These are phyloP conservation scores for Aproaerema taeniolella DNA, from an alignment of 2,888 invertebrate genomes.

Conservation along the genomic window DNA sequence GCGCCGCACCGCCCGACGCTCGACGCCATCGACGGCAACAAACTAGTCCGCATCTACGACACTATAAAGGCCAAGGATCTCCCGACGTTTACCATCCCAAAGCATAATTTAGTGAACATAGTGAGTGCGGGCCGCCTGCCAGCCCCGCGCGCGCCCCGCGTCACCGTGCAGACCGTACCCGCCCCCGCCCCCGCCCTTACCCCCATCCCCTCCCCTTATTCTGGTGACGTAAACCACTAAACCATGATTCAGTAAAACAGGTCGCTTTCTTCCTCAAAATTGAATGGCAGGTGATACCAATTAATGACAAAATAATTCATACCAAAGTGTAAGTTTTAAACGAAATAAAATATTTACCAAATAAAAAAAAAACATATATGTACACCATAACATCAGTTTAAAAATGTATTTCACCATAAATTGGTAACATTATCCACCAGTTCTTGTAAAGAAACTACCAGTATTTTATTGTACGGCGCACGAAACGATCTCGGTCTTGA, in stretches of 20 bases:
- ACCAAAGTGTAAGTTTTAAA: slow-evolving; percentile 8
- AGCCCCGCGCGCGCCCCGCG: slow-evolving; percentile 47
- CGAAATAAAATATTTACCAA: too few relatives aligned
- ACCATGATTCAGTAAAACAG: too few relatives aligned
- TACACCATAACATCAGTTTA: too few relatives aligned
- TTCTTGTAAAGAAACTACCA: too few relatives aligned
- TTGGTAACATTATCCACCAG: too few relatives aligned
- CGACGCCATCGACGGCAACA: slow-evolving; percentile 48
- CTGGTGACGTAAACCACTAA: slow-evolving; percentile 30
- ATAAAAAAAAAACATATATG: too few relatives aligned
- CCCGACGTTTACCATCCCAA: slow-evolving; percentile 57
- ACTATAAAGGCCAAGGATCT: slow-evolving; percentile 55
- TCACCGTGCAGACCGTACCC: slow-evolving; percentile 48
- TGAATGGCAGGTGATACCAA: neutral
- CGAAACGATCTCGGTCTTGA: too few relatives aligned
- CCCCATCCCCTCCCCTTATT: slow-evolving; percentile 30
- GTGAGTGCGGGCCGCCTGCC: slow-evolving; percentile 31
- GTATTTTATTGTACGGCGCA: too few relatives aligned
- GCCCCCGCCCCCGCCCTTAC: slow-evolving; percentile 32
- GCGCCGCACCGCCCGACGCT: slow-evolving; percentile 46
- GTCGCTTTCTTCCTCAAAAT: too few relatives aligned
- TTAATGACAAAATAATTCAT: slow-evolving; percentile 15
- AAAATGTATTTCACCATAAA: too few relatives aligned
- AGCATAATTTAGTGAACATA: slow-evolving; percentile 55
- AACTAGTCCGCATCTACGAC: slow-evolving; percentile 65